These are phyloP conservation scores for Lydus trimaculatus DNA, from an alignment of 2,888 invertebrate species.

Conservation along the genomic window DNA sequence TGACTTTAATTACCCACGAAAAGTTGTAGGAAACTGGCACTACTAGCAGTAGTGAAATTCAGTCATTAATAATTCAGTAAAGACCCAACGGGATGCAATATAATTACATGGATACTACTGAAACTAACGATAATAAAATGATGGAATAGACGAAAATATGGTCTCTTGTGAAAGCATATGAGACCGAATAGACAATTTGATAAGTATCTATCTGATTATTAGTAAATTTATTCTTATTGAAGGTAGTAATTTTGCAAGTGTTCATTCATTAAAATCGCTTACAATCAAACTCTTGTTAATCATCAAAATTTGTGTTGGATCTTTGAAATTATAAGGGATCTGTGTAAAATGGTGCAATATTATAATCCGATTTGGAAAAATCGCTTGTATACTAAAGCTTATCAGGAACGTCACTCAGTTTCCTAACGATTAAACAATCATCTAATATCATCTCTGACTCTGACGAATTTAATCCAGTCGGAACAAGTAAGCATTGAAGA, in stretches of 20 bases:
- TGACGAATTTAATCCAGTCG: conserved; percentile 50
- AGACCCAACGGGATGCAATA: conserved; percentile 10
- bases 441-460: conserved; percentile 46
- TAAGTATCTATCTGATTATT: too few relatives aligned
- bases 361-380: conserved; percentile 31
- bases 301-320: neutral
- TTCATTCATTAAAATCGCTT: neutral
- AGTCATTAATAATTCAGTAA: conserved; percentile 23
- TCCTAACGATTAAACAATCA: conserved; percentile 49
- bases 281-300: neutral
- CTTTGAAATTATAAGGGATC: neutral
- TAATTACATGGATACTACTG: conserved; percentile 2
- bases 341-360: neutral
- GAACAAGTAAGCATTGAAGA: neutral
- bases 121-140: neutral
- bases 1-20: conserved; percentile 25
- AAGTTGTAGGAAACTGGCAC: conserved; percentile 15
- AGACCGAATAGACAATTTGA: too few relatives aligned
- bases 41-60: conserved; percentile 14
- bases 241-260: neutral
- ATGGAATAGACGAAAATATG: neutral
- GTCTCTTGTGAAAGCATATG: too few relatives aligned
- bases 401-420: conserved; percentile 29
- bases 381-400: conserved; percentile 22
- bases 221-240: too few relatives aligned